Evolutionary conservation across 1,140 invertebrate genomes (phyloP).

Genomic region (Zelostemma sp.): DNA sequence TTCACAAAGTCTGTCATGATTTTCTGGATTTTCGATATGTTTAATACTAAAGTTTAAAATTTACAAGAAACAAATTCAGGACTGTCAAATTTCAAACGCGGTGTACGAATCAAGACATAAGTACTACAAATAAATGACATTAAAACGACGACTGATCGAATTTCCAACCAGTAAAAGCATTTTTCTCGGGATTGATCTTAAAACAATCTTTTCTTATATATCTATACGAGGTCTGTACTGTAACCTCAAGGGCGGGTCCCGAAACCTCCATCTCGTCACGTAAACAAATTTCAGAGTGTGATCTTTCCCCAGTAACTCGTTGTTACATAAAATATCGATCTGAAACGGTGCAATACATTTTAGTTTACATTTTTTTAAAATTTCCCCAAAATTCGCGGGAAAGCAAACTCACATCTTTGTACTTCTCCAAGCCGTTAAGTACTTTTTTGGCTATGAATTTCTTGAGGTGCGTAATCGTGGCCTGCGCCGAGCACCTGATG

Average conservation of each 20-base stretch:
- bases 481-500: slow-evolving; percentile 94
- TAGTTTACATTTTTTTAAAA: too few species aligned
- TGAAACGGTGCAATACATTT: slow-evolving; percentile 72
- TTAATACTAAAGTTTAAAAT: too few species aligned
- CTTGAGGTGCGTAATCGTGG: slow-evolving; percentile 96
- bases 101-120: neutral
- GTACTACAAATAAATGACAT: neutral
- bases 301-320: slow-evolving; percentile 97
- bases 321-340: slow-evolving; percentile 99
- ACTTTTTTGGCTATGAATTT: slow-evolving; percentile 98
- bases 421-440: slow-evolving; percentile 90
- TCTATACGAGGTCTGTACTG: slow-evolving; percentile 86
- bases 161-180: too few species aligned
- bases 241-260: slow-evolving; percentile 87
- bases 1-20: too few species aligned
- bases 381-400: too few species aligned
- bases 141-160: neutral
- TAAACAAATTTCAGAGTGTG: slow-evolving; percentile 99
- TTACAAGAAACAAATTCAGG: too few species aligned
- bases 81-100: too few species aligned
- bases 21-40: too few species aligned
- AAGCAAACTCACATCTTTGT: slow-evolving; percentile 90
- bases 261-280: slow-evolving; percentile 96
- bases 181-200: neutral
- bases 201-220: slow-evolving; percentile 62